Percentiles rank a stretch among this genome's conserved stretches.
Evolutionary conservation across 2,888 invertebrate genomes (phyloP).

Genomic region (Hyposoter dolosus): DNA sequence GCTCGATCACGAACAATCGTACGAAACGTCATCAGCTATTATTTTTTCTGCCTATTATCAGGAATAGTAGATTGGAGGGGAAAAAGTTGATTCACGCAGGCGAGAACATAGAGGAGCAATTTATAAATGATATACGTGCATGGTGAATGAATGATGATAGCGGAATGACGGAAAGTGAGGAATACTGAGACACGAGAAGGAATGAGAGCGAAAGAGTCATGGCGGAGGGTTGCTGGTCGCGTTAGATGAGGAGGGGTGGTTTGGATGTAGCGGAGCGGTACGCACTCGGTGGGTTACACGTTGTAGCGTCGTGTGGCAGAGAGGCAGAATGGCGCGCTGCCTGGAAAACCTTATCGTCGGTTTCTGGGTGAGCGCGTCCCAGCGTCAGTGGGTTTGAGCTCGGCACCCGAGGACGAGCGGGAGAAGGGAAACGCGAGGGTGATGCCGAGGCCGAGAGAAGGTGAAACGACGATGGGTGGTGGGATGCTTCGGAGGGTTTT

Average conservation of each 20-base stretch:
- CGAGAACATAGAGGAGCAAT: slow-evolving; percentile 11
- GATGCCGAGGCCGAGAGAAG: slow-evolving; percentile 25
- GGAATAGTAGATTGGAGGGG: background rate
- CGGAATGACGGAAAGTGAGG: slow-evolving; percentile 38
- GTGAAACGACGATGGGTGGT: slow-evolving; percentile 67
- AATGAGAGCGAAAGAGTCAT: slow-evolving; percentile 42
- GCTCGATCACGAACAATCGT: background rate
- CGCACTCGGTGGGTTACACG: slow-evolving; percentile 43
- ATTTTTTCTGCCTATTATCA: background rate
- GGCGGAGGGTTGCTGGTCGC: slow-evolving; percentile 57
- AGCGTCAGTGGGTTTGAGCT: slow-evolving; percentile 82
- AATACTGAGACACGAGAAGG: background rate
- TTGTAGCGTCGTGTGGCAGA: slow-evolving; percentile 58
- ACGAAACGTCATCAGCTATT: background rate
- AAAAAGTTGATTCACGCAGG: background rate
- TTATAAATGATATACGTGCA: slow-evolving; percentile 35
- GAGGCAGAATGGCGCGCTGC: slow-evolving; percentile 73
- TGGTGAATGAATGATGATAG: slow-evolving; percentile 57
- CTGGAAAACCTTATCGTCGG: slow-evolving; percentile 83
- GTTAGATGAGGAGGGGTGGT: background rate
- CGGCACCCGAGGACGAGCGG: slow-evolving; percentile 66
- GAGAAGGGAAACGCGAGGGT: slow-evolving; percentile 21
- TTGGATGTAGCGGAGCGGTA: background rate
- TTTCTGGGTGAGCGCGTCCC: slow-evolving; percentile 83
- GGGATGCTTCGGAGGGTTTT: slow-evolving; percentile 69